phyloP scores from a whole-genome alignment of 2,113 vertebrate genomes.

The Charadrius vociferus region DNA sequence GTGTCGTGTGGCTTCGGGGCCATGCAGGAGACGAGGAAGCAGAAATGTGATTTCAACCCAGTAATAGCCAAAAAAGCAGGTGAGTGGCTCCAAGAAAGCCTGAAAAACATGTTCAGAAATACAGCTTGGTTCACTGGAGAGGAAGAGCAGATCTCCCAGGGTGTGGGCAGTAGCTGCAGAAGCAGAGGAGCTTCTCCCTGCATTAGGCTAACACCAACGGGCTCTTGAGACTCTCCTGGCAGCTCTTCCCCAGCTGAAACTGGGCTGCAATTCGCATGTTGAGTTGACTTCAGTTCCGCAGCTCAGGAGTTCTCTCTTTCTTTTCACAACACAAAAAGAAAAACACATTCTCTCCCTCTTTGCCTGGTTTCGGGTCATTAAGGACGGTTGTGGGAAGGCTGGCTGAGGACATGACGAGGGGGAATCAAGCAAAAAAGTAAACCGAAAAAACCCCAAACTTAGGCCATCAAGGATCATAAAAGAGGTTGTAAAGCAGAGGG shows the following conservation, averaged over 20 bases:
- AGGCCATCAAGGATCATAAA: conserved; percentile 20
- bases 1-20: background rate
- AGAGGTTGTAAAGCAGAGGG: conserved; percentile 23
- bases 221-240: background rate
- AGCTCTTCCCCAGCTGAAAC: background rate
- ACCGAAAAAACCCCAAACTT: background rate
- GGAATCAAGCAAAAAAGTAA: conserved; percentile 24
- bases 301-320: background rate
- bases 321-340: background rate
- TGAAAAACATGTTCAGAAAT: background rate
- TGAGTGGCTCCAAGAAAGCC: background rate
- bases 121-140: background rate
- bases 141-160: background rate
- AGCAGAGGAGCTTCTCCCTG: background rate
- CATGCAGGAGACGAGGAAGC: background rate
- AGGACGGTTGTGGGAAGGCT: background rate
- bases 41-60: background rate
- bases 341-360: background rate
- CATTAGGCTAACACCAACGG: background rate
- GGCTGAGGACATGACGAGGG: background rate
- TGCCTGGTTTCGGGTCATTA: conserved; percentile 7
- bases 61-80: background rate
- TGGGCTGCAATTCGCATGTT: background rate
- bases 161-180: background rate
- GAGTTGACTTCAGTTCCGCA: background rate